phyloP scores from a whole-genome alignment of 2,797 vertebrate species.

The Manis crassicaudata region DNA sequence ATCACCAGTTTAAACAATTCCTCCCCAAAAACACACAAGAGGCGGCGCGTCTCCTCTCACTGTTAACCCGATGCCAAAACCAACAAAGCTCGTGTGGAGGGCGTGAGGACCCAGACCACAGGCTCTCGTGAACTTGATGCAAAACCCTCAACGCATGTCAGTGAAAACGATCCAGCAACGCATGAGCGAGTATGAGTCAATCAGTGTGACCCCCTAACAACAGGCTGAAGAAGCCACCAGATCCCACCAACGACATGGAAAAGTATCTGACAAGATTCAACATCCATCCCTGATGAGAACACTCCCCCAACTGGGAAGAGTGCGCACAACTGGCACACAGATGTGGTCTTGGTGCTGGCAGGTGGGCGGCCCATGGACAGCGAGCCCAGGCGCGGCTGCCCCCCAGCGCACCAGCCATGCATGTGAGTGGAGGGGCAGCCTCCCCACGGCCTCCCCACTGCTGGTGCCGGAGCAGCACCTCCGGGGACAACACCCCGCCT shows the following conservation, averaged over 20 bases:
- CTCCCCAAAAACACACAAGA: not conserved
- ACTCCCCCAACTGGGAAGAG: too few species aligned
- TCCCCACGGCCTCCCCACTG: too few species aligned
- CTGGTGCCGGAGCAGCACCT: too few species aligned
- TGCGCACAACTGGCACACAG: rapidly evolving
- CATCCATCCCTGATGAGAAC: not conserved
- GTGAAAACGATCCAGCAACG: not conserved
- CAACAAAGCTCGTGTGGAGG: too few species aligned
- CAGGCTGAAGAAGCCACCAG: not conserved
- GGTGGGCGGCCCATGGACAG: too few species aligned
- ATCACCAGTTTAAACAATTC: not conserved
- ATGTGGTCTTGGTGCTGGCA: not conserved
- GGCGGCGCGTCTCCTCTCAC: rapidly evolving
- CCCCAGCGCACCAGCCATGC: too few species aligned
- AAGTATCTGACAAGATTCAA: too few species aligned
- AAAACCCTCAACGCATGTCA: not conserved
- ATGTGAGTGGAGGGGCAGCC: too few species aligned
- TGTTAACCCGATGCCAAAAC: too few species aligned
- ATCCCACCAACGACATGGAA: too few species aligned
- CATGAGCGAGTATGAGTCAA: rapidly evolving
- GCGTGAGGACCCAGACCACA: not conserved
- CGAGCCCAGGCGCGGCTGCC: too few species aligned
- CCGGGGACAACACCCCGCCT: too few species aligned
- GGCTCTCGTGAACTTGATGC: not conserved
- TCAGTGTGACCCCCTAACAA: not conserved